Evolutionary conservation across 2,797 vertebrate genomes (phyloP).

Genomic region (Myiotriccus ornatus): DNA sequence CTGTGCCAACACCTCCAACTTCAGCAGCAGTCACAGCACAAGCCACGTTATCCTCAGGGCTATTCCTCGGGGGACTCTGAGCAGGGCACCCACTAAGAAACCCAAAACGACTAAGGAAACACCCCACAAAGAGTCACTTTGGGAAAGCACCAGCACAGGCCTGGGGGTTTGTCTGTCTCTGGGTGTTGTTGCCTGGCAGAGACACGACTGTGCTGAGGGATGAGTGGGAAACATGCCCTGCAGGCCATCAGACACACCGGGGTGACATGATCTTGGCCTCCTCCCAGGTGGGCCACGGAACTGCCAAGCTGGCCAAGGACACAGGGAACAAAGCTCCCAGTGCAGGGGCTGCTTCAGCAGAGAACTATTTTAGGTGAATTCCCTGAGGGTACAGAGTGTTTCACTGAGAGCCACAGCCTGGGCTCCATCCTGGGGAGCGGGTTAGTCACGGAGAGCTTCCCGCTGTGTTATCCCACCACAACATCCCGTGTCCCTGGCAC

Average conservation of each 20-base stretch:
- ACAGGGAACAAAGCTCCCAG: background rate
- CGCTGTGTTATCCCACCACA: background rate
- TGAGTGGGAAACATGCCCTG: background rate
- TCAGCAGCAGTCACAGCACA: background rate
- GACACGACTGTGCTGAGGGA: background rate
- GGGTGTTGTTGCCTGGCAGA: background rate
- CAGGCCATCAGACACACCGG: background rate
- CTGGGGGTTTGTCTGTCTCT: background rate
- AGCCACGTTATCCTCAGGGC: background rate
- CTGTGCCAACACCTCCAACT: background rate
- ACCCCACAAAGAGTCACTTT: background rate
- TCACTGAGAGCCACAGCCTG: background rate
- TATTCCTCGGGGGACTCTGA: background rate
- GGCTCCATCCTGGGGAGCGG: background rate
- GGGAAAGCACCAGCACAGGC: background rate
- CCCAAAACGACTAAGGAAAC: background rate
- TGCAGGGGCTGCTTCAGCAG: background rate
- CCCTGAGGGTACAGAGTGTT: background rate
- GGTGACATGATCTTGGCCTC: conserved; percentile 40
- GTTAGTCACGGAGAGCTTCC: background rate
- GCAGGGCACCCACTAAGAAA: background rate
- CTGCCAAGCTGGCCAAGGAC: conserved; percentile 53
- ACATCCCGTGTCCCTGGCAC: background rate
- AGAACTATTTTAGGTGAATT: conserved; percentile 13
- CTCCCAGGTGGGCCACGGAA: background rate